phyloP scores from a whole-genome alignment of 2,888 invertebrate species.

The Sylvicola cinctus region DNA sequence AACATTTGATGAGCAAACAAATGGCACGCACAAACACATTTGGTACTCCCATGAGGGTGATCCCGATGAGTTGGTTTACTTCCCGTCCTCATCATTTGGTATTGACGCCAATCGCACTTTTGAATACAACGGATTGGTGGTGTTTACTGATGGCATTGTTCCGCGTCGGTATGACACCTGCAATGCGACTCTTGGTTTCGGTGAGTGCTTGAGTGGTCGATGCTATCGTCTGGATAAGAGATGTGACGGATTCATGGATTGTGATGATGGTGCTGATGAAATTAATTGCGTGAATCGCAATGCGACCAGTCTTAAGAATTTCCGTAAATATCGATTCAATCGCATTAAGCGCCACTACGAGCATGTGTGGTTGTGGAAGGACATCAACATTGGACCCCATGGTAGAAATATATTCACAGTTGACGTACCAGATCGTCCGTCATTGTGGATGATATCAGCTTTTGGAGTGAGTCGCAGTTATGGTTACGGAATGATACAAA shows the following conservation, averaged over 20 bases:
- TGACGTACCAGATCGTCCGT: slow-evolving; percentile 65
- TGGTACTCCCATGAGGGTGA: slow-evolving; percentile 74
- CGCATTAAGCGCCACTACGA: slow-evolving; percentile 79
- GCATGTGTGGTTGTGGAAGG: slow-evolving; percentile 90
- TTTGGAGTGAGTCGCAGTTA: slow-evolving; percentile 72
- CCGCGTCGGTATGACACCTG: slow-evolving; percentile 45
- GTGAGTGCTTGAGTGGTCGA: slow-evolving; percentile 60
- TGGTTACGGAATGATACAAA: slow-evolving; percentile 72
- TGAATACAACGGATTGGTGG: slow-evolving; percentile 69
- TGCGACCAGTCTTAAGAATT: slow-evolving; percentile 45
- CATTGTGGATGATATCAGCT: slow-evolving; percentile 84
- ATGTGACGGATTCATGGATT: slow-evolving; percentile 63
- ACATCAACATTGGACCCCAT: slow-evolving; percentile 81
- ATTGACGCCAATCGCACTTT: slow-evolving; percentile 89
- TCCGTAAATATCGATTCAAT: slow-evolving; percentile 65
- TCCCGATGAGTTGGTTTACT: slow-evolving; percentile 68
- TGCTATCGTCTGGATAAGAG: slow-evolving; percentile 56
- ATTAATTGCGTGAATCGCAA: slow-evolving; percentile 46
- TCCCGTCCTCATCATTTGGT: slow-evolving; percentile 77
- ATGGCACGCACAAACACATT: slow-evolving; percentile 61
- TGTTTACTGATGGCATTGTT: slow-evolving; percentile 74
- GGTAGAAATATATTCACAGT: slow-evolving; percentile 72
- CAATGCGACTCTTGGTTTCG: slow-evolving; percentile 48
- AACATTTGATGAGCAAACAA: slow-evolving; percentile 64
- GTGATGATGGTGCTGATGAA: slow-evolving; percentile 73